Conservation (phyloP, 1,140 invertebrate genomes). For the Drosophila repletoides region DNA sequence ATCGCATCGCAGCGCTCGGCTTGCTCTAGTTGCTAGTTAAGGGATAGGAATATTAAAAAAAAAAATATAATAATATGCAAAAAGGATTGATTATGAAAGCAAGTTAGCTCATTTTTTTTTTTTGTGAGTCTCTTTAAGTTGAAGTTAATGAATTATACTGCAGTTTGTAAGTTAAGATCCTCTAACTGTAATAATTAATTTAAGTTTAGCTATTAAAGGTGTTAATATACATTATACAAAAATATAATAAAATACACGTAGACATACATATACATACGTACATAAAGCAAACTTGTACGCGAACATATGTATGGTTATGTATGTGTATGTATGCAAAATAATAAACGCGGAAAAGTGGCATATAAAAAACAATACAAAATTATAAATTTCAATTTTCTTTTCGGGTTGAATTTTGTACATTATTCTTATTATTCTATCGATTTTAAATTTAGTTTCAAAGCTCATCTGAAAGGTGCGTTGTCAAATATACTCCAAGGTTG, state of each 20-base stretch:
- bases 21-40: too few relatives aligned
- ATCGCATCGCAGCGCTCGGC: too few relatives aligned
- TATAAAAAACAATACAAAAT: conserved; percentile 19
- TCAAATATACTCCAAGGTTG: too few relatives aligned
- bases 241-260: not conserved
- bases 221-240: conserved; percentile 29
- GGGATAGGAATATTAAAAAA: not conserved
- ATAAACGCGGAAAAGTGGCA: conserved; percentile 32
- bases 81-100: conserved; percentile 9
- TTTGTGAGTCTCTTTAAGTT: conserved; percentile 19
- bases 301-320: not conserved
- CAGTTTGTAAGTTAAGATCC: conserved; percentile 62
- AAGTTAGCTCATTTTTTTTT: conserved; percentile 63
- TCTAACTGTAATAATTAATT: conserved; percentile 51
- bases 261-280: not conserved
- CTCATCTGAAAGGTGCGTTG: too few relatives aligned
- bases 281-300: not conserved
- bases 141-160: conserved; percentile 32
- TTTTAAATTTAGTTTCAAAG: too few relatives aligned
- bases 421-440: not conserved
- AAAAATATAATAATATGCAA: not conserved
- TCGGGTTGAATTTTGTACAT: not conserved
- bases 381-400: too few relatives aligned
- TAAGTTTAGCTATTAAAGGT: conserved; percentile 60
- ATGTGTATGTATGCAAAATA: conserved; percentile 1